Percentiles rank a stretch among this genome's conserved stretches.
Conservation (phyloP, 2,888 invertebrate species). For the Sarcophaga rosellei region DNA sequence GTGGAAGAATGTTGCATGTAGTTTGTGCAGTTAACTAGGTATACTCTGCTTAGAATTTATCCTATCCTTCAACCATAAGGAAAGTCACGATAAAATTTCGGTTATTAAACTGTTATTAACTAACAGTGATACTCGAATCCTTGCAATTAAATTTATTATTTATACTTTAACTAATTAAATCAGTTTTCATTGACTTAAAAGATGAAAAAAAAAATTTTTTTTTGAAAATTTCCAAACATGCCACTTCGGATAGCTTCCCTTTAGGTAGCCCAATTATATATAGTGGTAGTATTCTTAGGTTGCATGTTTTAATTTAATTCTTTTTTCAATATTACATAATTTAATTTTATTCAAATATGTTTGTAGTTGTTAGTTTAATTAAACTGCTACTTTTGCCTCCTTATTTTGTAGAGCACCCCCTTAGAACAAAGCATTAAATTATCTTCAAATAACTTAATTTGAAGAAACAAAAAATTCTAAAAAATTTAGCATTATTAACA, state of each 20-base stretch:
- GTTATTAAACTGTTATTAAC: too few relatives aligned
- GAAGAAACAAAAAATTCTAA: constrained; percentile 32
- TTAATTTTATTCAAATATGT: not conserved
- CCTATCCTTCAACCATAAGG: too few relatives aligned
- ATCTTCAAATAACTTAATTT: constrained; percentile 15
- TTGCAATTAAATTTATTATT: too few relatives aligned
- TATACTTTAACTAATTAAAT: too few relatives aligned
- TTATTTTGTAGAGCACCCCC: constrained; percentile 42
- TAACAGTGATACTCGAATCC: too few relatives aligned
- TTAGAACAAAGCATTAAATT: constrained; percentile 37
- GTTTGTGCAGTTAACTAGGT: too few relatives aligned
- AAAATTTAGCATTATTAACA: constrained; percentile 40
- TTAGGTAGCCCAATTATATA: not conserved
- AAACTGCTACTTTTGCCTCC: constrained; percentile 10
- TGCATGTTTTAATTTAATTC: constrained; percentile 48
- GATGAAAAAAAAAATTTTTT: not conserved
- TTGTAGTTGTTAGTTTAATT: constrained; percentile 37
- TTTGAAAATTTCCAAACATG: constrained; percentile 7
- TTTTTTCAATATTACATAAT: not conserved
- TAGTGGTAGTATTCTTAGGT: constrained; percentile 29
- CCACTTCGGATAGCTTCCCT: constrained; percentile 25
- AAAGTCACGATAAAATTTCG: too few relatives aligned
- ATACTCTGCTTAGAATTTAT: too few relatives aligned
- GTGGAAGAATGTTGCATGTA: too few relatives aligned
- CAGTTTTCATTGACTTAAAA: not conserved